phyloP scores from a whole-genome alignment of 1,140 invertebrate genomes.

The Drosophila parvula region DNA sequence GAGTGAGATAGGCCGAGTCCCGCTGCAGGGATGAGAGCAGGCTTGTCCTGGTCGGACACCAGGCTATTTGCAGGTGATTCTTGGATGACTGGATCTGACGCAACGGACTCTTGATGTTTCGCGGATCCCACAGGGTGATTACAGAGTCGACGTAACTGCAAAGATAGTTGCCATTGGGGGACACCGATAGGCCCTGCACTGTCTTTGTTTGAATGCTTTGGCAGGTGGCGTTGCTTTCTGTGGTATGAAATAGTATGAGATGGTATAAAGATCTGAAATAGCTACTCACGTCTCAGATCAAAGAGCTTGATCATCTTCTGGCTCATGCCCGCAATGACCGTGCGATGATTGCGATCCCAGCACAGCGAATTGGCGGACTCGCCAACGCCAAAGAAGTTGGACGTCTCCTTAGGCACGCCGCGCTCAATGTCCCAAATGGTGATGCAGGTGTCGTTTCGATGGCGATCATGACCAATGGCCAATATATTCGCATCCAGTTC shows the following conservation, averaged over 20 bases:
- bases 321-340: constrained; percentile 94
- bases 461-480: constrained; percentile 93
- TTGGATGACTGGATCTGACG: constrained; percentile 89
- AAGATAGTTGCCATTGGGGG: constrained; percentile 90
- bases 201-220: constrained; percentile 91
- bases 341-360: constrained; percentile 92
- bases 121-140: constrained; percentile 94
- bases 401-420: constrained; percentile 72
- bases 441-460: constrained; percentile 92
- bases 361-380: constrained; percentile 93
- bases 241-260: constrained; percentile 18
- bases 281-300: constrained; percentile 92
- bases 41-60: constrained; percentile 92
- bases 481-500: constrained; percentile 92
- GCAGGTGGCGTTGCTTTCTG: constrained; percentile 90
- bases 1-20: constrained; percentile 74
- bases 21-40: constrained; percentile 77
- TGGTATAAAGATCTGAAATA: constrained; percentile 1
- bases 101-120: constrained; percentile 94
- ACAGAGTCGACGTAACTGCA: constrained; percentile 93
- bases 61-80: constrained; percentile 90
- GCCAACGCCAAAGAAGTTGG: constrained; percentile 86
- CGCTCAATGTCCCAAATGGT: constrained; percentile 90
- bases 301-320: constrained; percentile 95
- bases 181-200: constrained; percentile 92